Conservation (phyloP, 2,888 invertebrate species). For the Xanthorhoe designata region DNA sequence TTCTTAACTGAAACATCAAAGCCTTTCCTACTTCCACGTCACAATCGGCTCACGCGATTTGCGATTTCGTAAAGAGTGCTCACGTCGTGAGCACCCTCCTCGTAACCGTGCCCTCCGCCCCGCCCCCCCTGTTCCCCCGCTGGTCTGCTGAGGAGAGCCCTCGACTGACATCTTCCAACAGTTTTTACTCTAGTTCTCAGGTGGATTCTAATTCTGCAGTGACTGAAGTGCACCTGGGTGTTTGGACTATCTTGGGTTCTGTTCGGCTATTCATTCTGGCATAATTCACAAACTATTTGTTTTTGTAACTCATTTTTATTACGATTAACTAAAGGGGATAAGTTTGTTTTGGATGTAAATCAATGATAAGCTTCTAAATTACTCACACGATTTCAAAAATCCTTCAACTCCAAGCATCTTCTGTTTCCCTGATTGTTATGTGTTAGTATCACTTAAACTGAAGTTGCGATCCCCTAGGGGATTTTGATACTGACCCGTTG, state of each 20-base stretch:
- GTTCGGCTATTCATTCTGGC: neutral
- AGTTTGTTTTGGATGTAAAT: too few relatives aligned
- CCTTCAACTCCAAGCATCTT: too few relatives aligned
- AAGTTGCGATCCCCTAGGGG: too few relatives aligned
- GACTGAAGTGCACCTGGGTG: neutral
- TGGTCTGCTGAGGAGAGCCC: slow-evolving; percentile 31
- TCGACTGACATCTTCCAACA: slow-evolving; percentile 38
- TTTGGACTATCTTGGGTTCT: neutral
- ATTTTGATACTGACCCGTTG: too few relatives aligned
- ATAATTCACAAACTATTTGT: too few relatives aligned
- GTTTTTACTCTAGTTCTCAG: slow-evolving; percentile 35
- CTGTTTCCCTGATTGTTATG: too few relatives aligned
- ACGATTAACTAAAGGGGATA: too few relatives aligned
- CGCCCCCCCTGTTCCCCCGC: slow-evolving; percentile 3
- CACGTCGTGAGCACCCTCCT: slow-evolving; percentile 63
- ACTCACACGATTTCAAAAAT: too few relatives aligned
- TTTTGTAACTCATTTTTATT: neutral
- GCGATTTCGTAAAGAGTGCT: slow-evolving; percentile 73
- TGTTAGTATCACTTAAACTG: too few relatives aligned
- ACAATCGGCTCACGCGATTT: slow-evolving; percentile 49
- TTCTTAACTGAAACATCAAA: slow-evolving; percentile 8
- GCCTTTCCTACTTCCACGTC: slow-evolving; percentile 22
- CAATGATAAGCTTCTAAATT: too few relatives aligned
- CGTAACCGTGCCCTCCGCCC: slow-evolving; percentile 60
- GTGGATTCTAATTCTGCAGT: slow-evolving; percentile 22